Conservation (phyloP, 2,113 vertebrate species). For the Apodemus speciosus region DNA sequence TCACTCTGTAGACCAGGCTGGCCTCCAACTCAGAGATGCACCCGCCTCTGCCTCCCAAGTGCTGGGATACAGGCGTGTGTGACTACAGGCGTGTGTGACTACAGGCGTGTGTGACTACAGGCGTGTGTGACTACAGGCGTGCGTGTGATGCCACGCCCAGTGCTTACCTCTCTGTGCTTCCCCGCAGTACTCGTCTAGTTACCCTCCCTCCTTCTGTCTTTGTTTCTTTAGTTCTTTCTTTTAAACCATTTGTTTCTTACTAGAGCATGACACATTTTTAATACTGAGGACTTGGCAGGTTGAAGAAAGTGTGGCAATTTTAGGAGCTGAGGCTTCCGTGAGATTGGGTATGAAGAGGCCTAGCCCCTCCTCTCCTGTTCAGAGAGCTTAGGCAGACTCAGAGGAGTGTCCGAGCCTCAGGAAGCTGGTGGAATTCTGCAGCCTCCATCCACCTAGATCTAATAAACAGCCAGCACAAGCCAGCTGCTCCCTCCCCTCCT, state of each 20-base stretch:
- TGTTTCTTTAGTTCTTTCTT: neutral
- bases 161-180: neutral
- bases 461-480: neutral
- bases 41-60: neutral
- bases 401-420: neutral
- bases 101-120: too few relatives aligned
- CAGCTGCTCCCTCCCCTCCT: neutral
- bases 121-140: too few relatives aligned
- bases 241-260: neutral
- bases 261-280: neutral
- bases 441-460: neutral
- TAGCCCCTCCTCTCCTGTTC: neutral
- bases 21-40: too few relatives aligned
- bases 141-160: too few relatives aligned
- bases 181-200: neutral
- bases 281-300: neutral
- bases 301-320: neutral
- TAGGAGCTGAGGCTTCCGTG: neutral
- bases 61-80: too few relatives aligned
- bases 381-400: neutral
- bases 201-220: neutral
- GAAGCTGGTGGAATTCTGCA: constrained; percentile 33
- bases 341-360: neutral
- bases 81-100: too few relatives aligned
- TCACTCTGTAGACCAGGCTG: neutral